Evolutionary conservation across 2,888 invertebrate genomes (phyloP), one percentile per base, ranked within the genome.

Genomic region (Anaspis maculata): DNA sequence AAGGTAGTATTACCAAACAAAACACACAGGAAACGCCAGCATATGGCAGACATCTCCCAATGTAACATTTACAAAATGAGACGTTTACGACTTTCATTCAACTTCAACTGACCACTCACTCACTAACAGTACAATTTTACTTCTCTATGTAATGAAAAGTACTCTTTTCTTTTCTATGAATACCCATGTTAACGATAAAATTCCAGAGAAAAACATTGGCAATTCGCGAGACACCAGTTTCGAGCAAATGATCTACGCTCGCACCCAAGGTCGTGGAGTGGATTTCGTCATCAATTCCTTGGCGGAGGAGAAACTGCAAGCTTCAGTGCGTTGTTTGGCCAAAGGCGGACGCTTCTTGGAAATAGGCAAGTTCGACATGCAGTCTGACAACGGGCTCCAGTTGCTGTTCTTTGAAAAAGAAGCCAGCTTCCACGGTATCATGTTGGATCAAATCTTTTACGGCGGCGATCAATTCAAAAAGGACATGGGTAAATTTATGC

Each of bases 271-370:
- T 9, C 72, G 72, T 47, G 94, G 95, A 21, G 95, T 97, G 0
- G 88, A 97, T 3, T 27, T 27, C 4, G 13, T 27, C 9, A 6
- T 13, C 15, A 14, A 27, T 10, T 27, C 15, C 13, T 66, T 97
- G 25, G 79, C 94, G 1, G 94, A 90, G 54, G 94, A 96, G 27
- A 95, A 95, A 62, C 71, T 96, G 1, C 72, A 76, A 52, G 84
- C 79, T 0, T 79, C 79, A 0, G 60, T 78, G 0, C 66, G 77
- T 2, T 81, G 80, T 45, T 59, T 81, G 6, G 74, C 70, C 1
- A 46, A 47, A 2, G 67, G 70, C 1, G 80, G 89, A 4, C 69
- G 79, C 1, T 72, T 88, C 75, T 68, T 77, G 13, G 13, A 9
- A 30, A 13, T 9, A 6, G 19, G 19, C 19, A 19, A 19, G 9